phyloP scores from a whole-genome alignment of 1,140 invertebrate species.

The Drosophila teissieri region DNA sequence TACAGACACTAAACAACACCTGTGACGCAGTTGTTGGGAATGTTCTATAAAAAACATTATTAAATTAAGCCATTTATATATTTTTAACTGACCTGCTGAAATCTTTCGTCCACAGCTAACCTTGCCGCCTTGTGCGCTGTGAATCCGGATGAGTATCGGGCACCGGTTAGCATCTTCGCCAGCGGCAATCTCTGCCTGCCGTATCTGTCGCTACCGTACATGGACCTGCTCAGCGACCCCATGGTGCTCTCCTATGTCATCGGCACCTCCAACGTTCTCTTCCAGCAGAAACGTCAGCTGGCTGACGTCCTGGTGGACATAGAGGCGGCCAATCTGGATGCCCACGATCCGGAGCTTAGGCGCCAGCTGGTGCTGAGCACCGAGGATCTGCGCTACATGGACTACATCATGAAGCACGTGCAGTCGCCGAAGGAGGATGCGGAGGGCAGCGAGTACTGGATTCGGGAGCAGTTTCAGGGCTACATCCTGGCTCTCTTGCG shows the following conservation, averaged over 20 bases:
- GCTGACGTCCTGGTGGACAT: conserved; percentile 96
- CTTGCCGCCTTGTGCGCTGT: conserved; percentile 80
- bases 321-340: conserved; percentile 94
- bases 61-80: not conserved
- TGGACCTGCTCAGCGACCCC: conserved; percentile 95
- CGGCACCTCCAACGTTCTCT: conserved; percentile 98
- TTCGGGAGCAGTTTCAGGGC: conserved; percentile 96
- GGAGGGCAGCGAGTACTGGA: conserved; percentile 97
- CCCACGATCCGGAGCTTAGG: conserved; percentile 93
- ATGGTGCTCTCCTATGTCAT: conserved; percentile 96
- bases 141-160: conserved; percentile 91
- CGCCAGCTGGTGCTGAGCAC: conserved; percentile 94
- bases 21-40: too few species aligned
- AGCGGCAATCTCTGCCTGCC: conserved; percentile 98
- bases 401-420: conserved; percentile 95
- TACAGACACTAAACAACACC: too few species aligned
- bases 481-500: conserved; percentile 95
- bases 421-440: conserved; percentile 91
- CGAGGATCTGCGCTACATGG: conserved; percentile 97
- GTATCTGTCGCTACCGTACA: conserved; percentile 97
- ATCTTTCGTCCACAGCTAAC: conserved; percentile 48
- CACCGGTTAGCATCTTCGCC: conserved; percentile 95
- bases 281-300: conserved; percentile 96
- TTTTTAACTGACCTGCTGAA: not conserved
- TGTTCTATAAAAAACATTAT: too few species aligned